phyloP scores from a whole-genome alignment of 2,797 vertebrate species.

The Leptatherina wallacei region DNA sequence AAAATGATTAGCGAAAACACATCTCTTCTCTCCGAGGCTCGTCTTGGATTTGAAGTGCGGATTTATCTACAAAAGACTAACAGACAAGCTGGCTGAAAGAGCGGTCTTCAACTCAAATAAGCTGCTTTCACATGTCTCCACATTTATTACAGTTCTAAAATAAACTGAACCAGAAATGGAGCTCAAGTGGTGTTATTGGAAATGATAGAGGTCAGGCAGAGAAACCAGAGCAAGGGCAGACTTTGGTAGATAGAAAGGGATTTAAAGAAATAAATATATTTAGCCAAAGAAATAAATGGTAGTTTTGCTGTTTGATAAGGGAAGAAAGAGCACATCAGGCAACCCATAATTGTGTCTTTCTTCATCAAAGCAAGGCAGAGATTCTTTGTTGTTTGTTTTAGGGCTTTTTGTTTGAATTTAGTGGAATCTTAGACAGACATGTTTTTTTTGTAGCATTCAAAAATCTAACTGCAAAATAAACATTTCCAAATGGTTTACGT shows the following conservation, averaged over 20 bases:
- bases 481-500: constrained; percentile 33
- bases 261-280: no score
- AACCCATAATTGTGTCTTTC: no score
- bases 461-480: constrained; percentile 11
- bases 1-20: constrained; percentile 51
- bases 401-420: not conserved
- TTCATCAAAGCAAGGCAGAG: not conserved
- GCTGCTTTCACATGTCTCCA: constrained; percentile 43
- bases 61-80: constrained; percentile 59
- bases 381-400: constrained; percentile 3
- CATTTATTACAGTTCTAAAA: constrained; percentile 60
- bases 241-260: not conserved
- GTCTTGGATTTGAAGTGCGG: constrained; percentile 59
- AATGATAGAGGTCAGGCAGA: constrained; percentile 50
- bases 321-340: no score
- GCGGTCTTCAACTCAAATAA: constrained; percentile 46
- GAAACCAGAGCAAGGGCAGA: not conserved
- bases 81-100: constrained; percentile 46
- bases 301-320: no score
- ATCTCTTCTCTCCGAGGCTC: constrained; percentile 38
- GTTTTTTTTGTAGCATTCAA: not conserved
- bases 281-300: no score
- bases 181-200: constrained; percentile 32
- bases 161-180: constrained; percentile 43
- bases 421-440: not conserved